Base-by-base conservation (phyloP, 2,888 invertebrate species). In the Drosophila affinis region DNA sequence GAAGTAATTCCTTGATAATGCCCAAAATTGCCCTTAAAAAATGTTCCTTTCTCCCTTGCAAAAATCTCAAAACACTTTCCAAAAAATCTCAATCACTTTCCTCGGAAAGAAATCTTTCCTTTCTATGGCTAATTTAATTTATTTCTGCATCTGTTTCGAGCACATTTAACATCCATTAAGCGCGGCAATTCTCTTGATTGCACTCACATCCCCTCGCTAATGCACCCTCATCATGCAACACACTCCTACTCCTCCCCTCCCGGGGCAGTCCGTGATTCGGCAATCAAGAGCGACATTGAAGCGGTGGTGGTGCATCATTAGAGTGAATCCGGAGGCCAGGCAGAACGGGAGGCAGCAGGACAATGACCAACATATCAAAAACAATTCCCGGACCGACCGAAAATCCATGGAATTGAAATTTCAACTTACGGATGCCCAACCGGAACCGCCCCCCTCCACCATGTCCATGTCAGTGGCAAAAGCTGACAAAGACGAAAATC, bases 111-210 rank as follows among this genome's bases (percentile, higher is more conserved):
- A 7, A 48, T 27, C 58, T 21, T 29, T 12, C 21, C 56, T 52
- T 56, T 62, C 39, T 55, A 39, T 48, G 21, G 75, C 76, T 89
- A 83, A 83, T 90, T 90, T 80, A 86, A 87, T 89, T 86, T 80
- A 89, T 89, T 88, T 81, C 72, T 82, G 88, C 91, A 90, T 90
- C 88, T 91, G 91, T 78, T 90, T 82, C 81, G 68, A 81, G 84
- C 87, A 82, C 91, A 90, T 89, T 90, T 89, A 89, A 90, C 89
- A 87, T 85, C 87, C 91, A 91, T 90, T 90, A 90, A 83, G 73
- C 79, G 57, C 73, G 78, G 82, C 87, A 84, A 86, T 90, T 89
- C 81, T 79, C 84, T 86, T 90, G 91, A 90, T 90, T 90, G 88
- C 84, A 75, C 68, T 76, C 69, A 69, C 73, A 68, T 79, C 76